Conservation (phyloP, 2,113 vertebrate genomes). For the Apteryx mantelli region DNA sequence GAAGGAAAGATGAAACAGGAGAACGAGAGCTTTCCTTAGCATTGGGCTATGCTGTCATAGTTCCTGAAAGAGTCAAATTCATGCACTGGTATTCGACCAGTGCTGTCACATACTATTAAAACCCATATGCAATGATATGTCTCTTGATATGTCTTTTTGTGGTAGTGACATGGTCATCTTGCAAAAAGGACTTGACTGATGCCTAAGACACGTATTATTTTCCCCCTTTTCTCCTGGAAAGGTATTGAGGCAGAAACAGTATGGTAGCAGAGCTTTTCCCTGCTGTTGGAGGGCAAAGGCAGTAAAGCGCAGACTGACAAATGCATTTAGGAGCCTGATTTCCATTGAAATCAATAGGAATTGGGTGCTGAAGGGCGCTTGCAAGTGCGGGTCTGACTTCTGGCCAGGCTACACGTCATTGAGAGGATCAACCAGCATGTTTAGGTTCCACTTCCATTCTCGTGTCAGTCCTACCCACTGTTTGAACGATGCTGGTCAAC, state of each 20-base stretch:
- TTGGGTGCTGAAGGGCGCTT: background rate
- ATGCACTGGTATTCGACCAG: background rate
- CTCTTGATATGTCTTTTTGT: background rate
- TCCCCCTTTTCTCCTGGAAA: background rate
- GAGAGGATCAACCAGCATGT: background rate
- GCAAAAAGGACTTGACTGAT: background rate
- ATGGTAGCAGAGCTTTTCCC: background rate
- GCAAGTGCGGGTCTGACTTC: background rate
- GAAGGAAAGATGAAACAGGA: background rate
- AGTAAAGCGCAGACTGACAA: background rate
- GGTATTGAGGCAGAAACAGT: background rate
- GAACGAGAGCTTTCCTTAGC: background rate
- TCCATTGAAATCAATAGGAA: background rate
- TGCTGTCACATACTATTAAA: background rate
- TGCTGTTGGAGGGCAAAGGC: background rate
- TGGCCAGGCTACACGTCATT: background rate
- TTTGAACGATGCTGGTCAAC: background rate
- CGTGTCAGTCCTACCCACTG: conserved; percentile 8
- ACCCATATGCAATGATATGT: background rate
- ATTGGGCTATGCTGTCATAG: background rate
- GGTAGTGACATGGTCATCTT: background rate
- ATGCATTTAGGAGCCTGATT: background rate
- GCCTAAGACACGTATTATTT: background rate
- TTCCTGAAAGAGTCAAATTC: background rate
- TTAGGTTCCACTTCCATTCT: conserved; percentile 13